Base-by-base conservation (phyloP, 2,888 invertebrate genomes). In the Himalopsyche anomala region DNA sequence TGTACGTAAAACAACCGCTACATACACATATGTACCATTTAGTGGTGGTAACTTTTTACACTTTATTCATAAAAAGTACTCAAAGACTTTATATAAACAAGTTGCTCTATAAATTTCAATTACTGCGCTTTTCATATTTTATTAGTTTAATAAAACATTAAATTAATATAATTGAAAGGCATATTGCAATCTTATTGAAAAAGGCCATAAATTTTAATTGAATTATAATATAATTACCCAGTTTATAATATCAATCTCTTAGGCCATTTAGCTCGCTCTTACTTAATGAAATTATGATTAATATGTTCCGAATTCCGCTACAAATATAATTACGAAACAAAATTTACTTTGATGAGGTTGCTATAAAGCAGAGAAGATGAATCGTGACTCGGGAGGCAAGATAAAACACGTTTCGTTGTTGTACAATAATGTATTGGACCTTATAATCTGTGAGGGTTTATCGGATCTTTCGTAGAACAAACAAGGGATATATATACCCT, bases 281-380 rank as follows among this genome's bases (percentile, higher is more conserved):
- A 74, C 12, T 74, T 36, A 74, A 74, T 74, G 36, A 74, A 74
- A 74, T 74, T 74, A 38, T 74, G 74, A 74, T 74, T 38, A 74
- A 74, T 74, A 36, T 15, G 28, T 12, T 74, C 36, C 12, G 36
- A 74, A 36, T 74, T 36, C 74, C 74, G 74, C 15, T 74, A 38
- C 74, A 74, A 74, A 74, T 74, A 74, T 74, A 74, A 74, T 74
- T 74, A 74, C 74, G 51, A 74, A 69, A 74, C 74, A 74, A 74
- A 74, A 74, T 74, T 74, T 74, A 74, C 36, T 74, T 36, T 74
- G 74, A 36, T 36, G 36, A 74, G 74, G 36, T 74, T 74, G 28
- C 74, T 5, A 74, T 74, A 74, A 74, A 38, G 74, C 36, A 38
- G 15, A 74, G 74, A 74, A 74, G 74, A 74, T 5, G 36, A 74